phyloP scores from a whole-genome alignment of 1,140 invertebrate genomes.

The Drosophila cardini region DNA sequence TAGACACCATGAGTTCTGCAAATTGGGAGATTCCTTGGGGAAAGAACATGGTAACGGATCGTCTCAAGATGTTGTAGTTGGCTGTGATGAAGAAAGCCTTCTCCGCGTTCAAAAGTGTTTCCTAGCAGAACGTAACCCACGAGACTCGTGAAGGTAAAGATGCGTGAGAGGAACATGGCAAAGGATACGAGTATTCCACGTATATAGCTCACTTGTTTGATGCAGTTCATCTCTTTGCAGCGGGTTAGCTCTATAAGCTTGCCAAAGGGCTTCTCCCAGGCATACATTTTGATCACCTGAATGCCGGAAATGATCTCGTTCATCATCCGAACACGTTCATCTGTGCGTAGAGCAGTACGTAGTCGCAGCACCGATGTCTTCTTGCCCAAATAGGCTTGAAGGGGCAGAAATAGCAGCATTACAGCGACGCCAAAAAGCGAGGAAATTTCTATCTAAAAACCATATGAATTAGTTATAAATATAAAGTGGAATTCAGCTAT shows the following conservation, averaged over 20 bases:
- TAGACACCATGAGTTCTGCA: conserved; percentile 89
- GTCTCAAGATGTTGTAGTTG: conserved; percentile 89
- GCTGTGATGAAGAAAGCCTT: conserved; percentile 91
- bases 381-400: conserved; percentile 92
- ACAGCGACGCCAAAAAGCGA: conserved; percentile 91
- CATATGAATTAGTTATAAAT: conserved; percentile 15
- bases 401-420: conserved; percentile 92
- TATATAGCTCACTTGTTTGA: conserved; percentile 88
- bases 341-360: conserved; percentile 89
- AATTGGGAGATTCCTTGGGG: conserved; percentile 87
- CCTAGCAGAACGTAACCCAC: conserved; percentile 90
- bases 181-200: conserved; percentile 90
- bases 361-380: conserved; percentile 88
- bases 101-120: conserved; percentile 85
- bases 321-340: conserved; percentile 93
- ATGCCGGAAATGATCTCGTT: conserved; percentile 95
- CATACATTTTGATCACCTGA: conserved; percentile 97
- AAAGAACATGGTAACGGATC: conserved; percentile 91
- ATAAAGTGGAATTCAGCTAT: conserved; percentile 31
- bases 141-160: conserved; percentile 91
- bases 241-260: conserved; percentile 87
- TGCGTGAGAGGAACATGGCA: conserved; percentile 89
- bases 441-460: conserved; percentile 81
- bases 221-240: conserved; percentile 86
- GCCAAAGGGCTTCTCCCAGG: conserved; percentile 93